These are phyloP conservation scores for Phataginus tetradactyla DNA, from an alignment of 2,797 vertebrate genomes.

Conservation along the genomic window DNA sequence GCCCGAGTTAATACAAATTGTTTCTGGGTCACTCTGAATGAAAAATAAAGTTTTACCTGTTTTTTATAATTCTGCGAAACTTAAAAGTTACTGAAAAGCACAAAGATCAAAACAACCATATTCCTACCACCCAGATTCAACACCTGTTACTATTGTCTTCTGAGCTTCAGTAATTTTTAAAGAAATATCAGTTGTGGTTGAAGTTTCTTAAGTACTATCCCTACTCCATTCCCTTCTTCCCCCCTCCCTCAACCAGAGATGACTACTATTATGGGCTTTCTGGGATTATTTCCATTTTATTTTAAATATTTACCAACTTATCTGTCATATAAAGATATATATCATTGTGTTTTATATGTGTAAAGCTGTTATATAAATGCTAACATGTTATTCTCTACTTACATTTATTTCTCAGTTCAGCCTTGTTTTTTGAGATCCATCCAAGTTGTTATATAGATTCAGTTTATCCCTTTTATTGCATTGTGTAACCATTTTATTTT, in stretches of 20 bases:
- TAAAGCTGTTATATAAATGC: slow-evolving; percentile 28
- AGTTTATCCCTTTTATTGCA: neutral
- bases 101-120: neutral
- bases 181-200: neutral
- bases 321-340: neutral
- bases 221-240: neutral
- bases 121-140: neutral
- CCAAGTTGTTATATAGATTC: neutral
- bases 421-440: slow-evolving; percentile 2
- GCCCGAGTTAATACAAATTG: neutral
- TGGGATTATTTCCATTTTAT: neutral
- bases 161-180: neutral
- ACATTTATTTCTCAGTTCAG: neutral
- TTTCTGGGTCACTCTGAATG: neutral
- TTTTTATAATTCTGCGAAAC: slow-evolving; percentile 43
- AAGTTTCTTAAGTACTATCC: neutral
- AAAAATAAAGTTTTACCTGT: neutral
- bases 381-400: neutral
- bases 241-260: neutral
- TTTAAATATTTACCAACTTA: neutral
- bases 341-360: neutral
- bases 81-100: slow-evolving; percentile 27
- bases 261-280: neutral
- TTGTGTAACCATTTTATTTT: slow-evolving; percentile 6
- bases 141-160: neutral